Conservation (phyloP, 2,888 invertebrate genomes). For the Cyclophora albipunctata region DNA sequence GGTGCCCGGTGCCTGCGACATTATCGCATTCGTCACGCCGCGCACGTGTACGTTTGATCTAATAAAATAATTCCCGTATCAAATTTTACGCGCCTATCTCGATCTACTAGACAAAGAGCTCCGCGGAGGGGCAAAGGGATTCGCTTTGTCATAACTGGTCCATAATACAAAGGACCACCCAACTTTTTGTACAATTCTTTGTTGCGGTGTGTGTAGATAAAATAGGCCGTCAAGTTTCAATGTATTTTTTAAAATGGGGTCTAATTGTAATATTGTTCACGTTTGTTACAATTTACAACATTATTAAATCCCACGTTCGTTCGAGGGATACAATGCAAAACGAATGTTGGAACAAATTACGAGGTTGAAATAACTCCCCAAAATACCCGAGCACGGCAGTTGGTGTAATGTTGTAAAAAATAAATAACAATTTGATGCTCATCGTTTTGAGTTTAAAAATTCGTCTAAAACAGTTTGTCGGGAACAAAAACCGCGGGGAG, state of each 20-base stretch:
- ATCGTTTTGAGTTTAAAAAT: slow-evolving; percentile 32
- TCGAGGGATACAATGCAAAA: slow-evolving; percentile 4
- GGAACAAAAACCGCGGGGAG: slow-evolving; percentile 49
- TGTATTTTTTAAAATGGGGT: slow-evolving; percentile 30
- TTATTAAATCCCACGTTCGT: slow-evolving; percentile 3
- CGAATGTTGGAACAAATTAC: neutral
- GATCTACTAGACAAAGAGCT: slow-evolving; percentile 68
- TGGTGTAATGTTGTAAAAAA: neutral
- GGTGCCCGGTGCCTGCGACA: slow-evolving; percentile 47
- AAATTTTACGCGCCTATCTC: slow-evolving; percentile 73
- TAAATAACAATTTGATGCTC: slow-evolving; percentile 12
- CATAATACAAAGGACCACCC: slow-evolving; percentile 58
- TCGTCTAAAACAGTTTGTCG: slow-evolving; percentile 31
- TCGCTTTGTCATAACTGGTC: slow-evolving; percentile 71
- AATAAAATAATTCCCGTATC: slow-evolving; percentile 75
- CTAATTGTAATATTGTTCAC: slow-evolving; percentile 11
- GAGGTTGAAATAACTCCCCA: too few relatives aligned
- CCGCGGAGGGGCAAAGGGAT: slow-evolving; percentile 53
- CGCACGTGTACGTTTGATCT: slow-evolving; percentile 71
- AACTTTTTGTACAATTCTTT: slow-evolving; percentile 55
- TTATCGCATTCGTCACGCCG: slow-evolving; percentile 72
- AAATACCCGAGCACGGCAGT: too few relatives aligned
- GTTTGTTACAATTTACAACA: too few relatives aligned
- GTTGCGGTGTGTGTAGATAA: slow-evolving; percentile 48
- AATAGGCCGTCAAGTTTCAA: slow-evolving; percentile 50